A percentile compares a stretch with the other conserved stretches of the same genome.
These are phyloP conservation scores for Dasysyrphus tricinctus DNA, from an alignment of 2,888 invertebrate genomes.

Conservation along the genomic window DNA sequence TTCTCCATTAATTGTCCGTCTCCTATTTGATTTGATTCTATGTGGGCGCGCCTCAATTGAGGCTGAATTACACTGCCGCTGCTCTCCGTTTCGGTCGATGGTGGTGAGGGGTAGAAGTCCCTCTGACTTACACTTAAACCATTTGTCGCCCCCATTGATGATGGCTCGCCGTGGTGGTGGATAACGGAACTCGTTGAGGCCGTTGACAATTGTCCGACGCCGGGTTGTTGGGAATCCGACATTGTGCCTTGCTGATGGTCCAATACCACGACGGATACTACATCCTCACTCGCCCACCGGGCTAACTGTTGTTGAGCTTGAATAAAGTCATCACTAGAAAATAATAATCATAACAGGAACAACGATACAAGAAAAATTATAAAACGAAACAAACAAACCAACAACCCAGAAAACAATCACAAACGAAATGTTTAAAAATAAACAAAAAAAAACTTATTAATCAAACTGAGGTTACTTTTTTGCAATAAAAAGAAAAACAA, in stretches of 20 bases:
- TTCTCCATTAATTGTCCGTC: constrained; percentile 85
- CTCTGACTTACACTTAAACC: constrained; percentile 84
- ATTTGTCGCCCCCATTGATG: constrained; percentile 81
- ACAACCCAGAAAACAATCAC: constrained; percentile 72
- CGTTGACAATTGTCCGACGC: constrained; percentile 85
- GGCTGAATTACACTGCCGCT: constrained; percentile 84
- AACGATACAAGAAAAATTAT: constrained; percentile 85
- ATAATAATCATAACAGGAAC: constrained; percentile 91
- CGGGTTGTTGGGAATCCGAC: constrained; percentile 84
- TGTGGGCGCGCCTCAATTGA: constrained; percentile 76
- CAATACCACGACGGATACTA: constrained; percentile 86
- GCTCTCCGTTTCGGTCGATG: constrained; percentile 85
- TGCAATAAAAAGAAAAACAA: constrained; percentile 19
- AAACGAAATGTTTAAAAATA: constrained; percentile 13
- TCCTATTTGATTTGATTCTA: constrained; percentile 80
- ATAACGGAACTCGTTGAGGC: constrained; percentile 84
- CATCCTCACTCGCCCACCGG: constrained; percentile 97
- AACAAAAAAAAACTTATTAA: constrained; percentile 24
- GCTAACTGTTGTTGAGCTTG: constrained; percentile 98
- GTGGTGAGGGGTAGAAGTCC: constrained; percentile 84
- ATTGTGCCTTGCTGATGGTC: constrained; percentile 83
- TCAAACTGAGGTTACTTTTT: constrained; percentile 31
- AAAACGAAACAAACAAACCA: constrained; percentile 73
- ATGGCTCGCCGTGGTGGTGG: constrained; percentile 83
- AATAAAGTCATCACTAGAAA: constrained; percentile 98